phyloP scores from a whole-genome alignment of 2,888 invertebrate species.

The Cephus nigrinus region DNA sequence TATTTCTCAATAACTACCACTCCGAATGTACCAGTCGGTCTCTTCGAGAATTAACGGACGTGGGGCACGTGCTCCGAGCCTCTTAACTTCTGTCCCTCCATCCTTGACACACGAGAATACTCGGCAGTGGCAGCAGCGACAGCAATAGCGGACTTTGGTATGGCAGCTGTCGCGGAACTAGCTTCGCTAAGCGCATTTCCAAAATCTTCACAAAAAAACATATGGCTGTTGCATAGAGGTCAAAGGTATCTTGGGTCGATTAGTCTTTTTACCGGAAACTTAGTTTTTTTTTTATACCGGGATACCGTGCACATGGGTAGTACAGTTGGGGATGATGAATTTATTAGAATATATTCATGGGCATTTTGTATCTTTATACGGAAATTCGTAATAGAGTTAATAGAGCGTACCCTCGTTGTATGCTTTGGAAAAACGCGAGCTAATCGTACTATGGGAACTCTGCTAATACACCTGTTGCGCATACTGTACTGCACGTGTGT shows the following conservation, averaged over 20 bases:
- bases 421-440: slow-evolving; percentile 1
- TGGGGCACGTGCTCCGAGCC: slow-evolving; percentile 54
- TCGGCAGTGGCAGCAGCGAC: slow-evolving; percentile 36
- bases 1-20: neutral
- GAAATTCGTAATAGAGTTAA: neutral
- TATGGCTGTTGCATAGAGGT: neutral
- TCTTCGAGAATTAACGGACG: slow-evolving; percentile 38
- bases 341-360: neutral
- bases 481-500: neutral
- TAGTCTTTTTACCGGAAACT: neutral
- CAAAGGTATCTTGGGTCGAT: neutral
- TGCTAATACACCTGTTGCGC: slow-evolving; percentile 4
- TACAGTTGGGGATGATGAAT: neutral
- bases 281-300: neutral
- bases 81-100: slow-evolving; percentile 46
- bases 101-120: slow-evolving; percentile 33
- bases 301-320: neutral
- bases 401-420: neutral
- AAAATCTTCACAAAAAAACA: neutral
- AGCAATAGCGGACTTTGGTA: slow-evolving; percentile 33
- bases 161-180: slow-evolving; percentile 53
- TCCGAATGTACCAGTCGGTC: neutral
- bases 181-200: neutral
- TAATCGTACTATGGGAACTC: neutral
- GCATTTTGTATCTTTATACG: neutral